Conservation (phyloP, 2,888 invertebrate species). For the Epistrophella euchroma region DNA sequence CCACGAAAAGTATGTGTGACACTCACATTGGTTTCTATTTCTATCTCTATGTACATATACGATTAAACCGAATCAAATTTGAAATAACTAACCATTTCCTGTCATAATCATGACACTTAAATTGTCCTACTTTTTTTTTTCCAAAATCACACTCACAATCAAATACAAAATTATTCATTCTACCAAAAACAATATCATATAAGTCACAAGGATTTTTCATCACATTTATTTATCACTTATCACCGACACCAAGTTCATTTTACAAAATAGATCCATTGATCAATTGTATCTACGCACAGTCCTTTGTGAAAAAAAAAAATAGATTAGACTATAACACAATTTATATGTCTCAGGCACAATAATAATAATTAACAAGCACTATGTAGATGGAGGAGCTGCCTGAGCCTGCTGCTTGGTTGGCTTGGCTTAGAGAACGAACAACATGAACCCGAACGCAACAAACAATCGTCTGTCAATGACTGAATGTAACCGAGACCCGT, state of each 20-base stretch:
- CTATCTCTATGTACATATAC: background rate
- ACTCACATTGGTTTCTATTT: background rate
- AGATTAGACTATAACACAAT: background rate
- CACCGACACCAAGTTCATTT: slow-evolving; percentile 29
- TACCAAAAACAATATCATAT: background rate
- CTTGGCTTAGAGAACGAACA: slow-evolving; percentile 28
- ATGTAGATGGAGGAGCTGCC: slow-evolving; percentile 7
- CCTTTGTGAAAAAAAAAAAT: slow-evolving; percentile 46
- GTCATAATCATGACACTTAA: slow-evolving; percentile 38
- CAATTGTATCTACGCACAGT: slow-evolving; percentile 48
- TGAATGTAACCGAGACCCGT: slow-evolving; percentile 70
- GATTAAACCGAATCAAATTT: slow-evolving; percentile 4
- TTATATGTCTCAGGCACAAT: slow-evolving; percentile 10
- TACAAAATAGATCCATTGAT: slow-evolving; percentile 61
- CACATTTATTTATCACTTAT: slow-evolving; percentile 42
- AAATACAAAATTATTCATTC: background rate
- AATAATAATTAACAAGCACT: slow-evolving; percentile 36
- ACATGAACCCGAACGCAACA: slow-evolving; percentile 70
- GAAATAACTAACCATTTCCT: slow-evolving; percentile 64
- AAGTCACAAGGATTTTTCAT: slow-evolving; percentile 37
- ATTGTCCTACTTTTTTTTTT: slow-evolving; percentile 43
- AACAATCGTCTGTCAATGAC: slow-evolving; percentile 73
- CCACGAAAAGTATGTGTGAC: background rate
- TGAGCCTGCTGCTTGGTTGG: background rate
- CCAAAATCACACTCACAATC: slow-evolving; percentile 6